Evolutionary conservation across 2,888 invertebrate genomes (phyloP).

Genomic region (Rugalucina vietnamica): DNA sequence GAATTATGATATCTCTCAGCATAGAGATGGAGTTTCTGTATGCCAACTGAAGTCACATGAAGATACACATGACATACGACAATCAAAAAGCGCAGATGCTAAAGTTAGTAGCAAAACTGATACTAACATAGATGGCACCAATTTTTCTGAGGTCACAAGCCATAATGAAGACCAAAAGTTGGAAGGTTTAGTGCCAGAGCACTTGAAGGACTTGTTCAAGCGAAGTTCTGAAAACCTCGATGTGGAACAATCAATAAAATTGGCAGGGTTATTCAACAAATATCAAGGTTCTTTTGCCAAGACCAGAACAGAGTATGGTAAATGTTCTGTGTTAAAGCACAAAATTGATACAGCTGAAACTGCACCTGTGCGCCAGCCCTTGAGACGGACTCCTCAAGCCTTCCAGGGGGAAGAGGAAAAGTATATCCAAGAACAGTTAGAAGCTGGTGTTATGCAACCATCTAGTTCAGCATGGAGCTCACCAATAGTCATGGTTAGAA

Average conservation of each 20-base stretch:
- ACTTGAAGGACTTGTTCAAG: not conserved
- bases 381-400: not conserved
- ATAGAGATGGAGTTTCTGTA: not conserved
- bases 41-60: not conserved
- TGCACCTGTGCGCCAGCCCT: not conserved
- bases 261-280: not conserved
- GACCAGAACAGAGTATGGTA: not conserved
- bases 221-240: not conserved
- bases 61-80: not conserved
- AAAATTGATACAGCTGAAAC: not conserved
- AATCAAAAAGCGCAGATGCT: no score
- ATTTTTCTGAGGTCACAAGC: not conserved
- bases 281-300: not conserved
- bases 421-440: not conserved
- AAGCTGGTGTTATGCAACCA: not conserved
- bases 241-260: not conserved
- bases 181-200: not conserved
- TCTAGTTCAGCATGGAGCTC: not conserved
- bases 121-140: no score
- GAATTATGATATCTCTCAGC: not conserved
- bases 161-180: not conserved
- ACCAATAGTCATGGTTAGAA: conserved; percentile 9
- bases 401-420: not conserved
- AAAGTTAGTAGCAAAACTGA: no score
- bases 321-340: no score